Conservation (phyloP, 2,113 vertebrate species). For the Oxyura jamaicensis region DNA sequence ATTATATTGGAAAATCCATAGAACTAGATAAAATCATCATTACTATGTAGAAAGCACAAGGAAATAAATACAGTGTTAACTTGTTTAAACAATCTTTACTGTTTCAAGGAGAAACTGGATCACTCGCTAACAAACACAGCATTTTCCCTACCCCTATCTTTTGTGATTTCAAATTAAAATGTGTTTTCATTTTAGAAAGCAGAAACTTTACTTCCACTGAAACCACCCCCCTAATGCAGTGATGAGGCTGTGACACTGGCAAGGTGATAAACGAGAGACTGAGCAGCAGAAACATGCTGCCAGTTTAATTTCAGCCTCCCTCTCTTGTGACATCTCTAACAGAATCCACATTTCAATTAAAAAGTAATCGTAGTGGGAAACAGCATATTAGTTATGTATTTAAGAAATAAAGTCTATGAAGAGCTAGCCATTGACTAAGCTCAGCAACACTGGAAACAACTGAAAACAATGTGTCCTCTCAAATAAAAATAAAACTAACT, state of each 20-base stretch:
- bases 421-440: neutral
- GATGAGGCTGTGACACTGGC: neutral
- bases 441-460: neutral
- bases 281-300: neutral
- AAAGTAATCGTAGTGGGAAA: neutral
- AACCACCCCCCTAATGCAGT: neutral
- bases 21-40: neutral
- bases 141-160: neutral
- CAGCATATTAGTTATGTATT: neutral
- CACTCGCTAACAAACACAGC: neutral
- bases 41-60: neutral
- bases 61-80: neutral
- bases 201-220: neutral
- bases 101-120: neutral
- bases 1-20: neutral
- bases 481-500: neutral
- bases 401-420: neutral
- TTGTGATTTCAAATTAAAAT: neutral
- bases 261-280: neutral
- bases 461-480: neutral
- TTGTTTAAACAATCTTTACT: neutral
- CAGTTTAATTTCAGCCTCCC: neutral
- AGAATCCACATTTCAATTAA: neutral
- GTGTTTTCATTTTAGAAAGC: neutral
- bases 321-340: neutral